A percentile compares a stretch with the other conserved stretches of the same genome.
Conservation (phyloP, 2,113 vertebrate genomes). For the Oncorhynchus gorbuscha region DNA sequence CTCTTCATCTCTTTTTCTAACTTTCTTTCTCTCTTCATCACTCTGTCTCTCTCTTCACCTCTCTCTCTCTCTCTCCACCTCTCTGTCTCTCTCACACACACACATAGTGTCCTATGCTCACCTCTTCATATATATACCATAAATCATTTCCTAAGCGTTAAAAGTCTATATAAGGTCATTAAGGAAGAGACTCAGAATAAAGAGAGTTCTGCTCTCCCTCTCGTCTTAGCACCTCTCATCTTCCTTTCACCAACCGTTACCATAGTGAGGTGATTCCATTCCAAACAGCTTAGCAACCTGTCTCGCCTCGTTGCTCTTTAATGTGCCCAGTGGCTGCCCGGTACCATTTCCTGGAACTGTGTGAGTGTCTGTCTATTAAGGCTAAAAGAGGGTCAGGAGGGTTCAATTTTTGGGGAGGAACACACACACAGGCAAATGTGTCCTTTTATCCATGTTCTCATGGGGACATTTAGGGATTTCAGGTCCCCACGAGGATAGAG, state of each 20-base stretch:
- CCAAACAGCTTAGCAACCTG: constrained; percentile 62
- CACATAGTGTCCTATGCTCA: constrained; percentile 1
- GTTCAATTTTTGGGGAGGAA: constrained; percentile 51
- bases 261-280: constrained; percentile 68
- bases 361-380: constrained; percentile 5
- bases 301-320: constrained; percentile 44
- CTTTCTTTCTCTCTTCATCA: no score
- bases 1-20: no score
- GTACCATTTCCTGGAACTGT: constrained; percentile 36
- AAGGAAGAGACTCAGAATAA: constrained; percentile 37
- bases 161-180: constrained; percentile 26
- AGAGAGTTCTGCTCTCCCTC: constrained; percentile 9
- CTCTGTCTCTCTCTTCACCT: background rate
- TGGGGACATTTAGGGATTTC: no score
- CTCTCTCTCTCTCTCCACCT: background rate
- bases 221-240: constrained; percentile 27
- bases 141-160: constrained; percentile 23
- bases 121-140: constrained; percentile 30
- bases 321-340: background rate
- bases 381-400: constrained; percentile 35
- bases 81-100: background rate
- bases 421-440: background rate
- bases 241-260: constrained; percentile 51
- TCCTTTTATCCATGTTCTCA: background rate
- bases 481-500: no score